A percentile compares a stretch with the other conserved stretches of the same genome.
Evolutionary conservation across 2,888 invertebrate species (phyloP).

Genomic region (Panorpa germanica): DNA sequence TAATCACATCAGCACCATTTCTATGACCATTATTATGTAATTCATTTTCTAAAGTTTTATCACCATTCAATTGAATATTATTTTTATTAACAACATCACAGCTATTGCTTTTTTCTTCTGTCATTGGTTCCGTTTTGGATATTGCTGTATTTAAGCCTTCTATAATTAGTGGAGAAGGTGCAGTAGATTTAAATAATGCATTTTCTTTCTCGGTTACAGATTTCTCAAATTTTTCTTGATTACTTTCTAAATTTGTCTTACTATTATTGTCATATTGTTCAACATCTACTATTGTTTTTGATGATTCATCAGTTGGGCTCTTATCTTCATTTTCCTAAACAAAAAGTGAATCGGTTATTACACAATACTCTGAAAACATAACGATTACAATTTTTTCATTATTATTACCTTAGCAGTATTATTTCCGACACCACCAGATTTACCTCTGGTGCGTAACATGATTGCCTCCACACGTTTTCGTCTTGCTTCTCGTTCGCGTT

Average conservation of each 20-base stretch:
- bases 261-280: too few species aligned
- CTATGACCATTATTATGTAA: too few species aligned
- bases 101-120: too few species aligned
- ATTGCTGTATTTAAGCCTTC: too few species aligned
- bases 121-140: too few species aligned
- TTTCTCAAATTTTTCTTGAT: constrained; percentile 17
- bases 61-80: too few species aligned
- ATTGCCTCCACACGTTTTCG: constrained; percentile 85
- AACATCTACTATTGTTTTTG: constrained; percentile 11
- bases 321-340: constrained; percentile 8
- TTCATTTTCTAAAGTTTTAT: too few species aligned
- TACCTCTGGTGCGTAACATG: constrained; percentile 56
- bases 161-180: too few species aligned
- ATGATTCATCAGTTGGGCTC: constrained; percentile 11
- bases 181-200: too few species aligned
- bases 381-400: not conserved
- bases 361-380: not conserved
- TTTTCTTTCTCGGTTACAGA: constrained; percentile 25
- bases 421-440: constrained; percentile 15
- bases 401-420: constrained; percentile 21
- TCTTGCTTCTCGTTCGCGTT: constrained; percentile 71
- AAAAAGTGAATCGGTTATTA: not conserved
- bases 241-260: constrained; percentile 6
- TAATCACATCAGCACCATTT: too few species aligned
- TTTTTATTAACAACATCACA: too few species aligned